Evolutionary conservation across 2,113 vertebrate genomes (phyloP).

Genomic region (Hippocampus abdominalis): DNA sequence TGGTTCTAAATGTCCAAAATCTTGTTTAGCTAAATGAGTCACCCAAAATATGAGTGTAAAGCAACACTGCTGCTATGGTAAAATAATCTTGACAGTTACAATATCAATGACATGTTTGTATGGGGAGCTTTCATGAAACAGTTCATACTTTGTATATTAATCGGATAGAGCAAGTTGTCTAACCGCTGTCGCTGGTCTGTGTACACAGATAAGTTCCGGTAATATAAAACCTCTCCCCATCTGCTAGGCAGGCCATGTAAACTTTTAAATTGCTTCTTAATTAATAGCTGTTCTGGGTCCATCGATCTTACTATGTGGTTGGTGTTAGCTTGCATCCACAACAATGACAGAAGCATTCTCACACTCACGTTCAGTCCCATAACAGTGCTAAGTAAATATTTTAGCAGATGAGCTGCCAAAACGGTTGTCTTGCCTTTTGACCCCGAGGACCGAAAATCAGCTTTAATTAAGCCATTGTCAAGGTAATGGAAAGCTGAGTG

Average conservation of each 20-base stretch:
- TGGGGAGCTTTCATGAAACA: neutral
- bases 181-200: neutral
- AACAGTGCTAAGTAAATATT: conserved; percentile 47
- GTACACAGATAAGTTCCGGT: neutral
- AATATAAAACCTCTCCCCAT: conserved; percentile 10
- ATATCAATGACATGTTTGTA: neutral
- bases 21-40: neutral
- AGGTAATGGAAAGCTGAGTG: conserved; percentile 60
- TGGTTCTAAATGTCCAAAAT: neutral
- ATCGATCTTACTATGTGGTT: conserved; percentile 54
- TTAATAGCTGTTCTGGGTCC: conserved; percentile 44
- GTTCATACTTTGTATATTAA: neutral
- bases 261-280: conserved; percentile 48
- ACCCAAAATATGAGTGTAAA: neutral
- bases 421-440: neutral
- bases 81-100: neutral
- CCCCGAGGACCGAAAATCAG: conserved; percentile 20
- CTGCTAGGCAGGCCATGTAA: conserved; percentile 3
- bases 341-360: conserved; percentile 8
- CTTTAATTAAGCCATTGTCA: conserved; percentile 40
- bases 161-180: neutral
- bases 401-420: conserved; percentile 32
- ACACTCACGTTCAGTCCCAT: conserved; percentile 20
- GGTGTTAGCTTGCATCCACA: conserved; percentile 16
- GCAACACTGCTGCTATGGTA: neutral